Evolutionary conservation across 2,888 invertebrate species (phyloP), one percentile per base, ranked within the genome.

Genomic region (Ichneumon xanthorius): DNA sequence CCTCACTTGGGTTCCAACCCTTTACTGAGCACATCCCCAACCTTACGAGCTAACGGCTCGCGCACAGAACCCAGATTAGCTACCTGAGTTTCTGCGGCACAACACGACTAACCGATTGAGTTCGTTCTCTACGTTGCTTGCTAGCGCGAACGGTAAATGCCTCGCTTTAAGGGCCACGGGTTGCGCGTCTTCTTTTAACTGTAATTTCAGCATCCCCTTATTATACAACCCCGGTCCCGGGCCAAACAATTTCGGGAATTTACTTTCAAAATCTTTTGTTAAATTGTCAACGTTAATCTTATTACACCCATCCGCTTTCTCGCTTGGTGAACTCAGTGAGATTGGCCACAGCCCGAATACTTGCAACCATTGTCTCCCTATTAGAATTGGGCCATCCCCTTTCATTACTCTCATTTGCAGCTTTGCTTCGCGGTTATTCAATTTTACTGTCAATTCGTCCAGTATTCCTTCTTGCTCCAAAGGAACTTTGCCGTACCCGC

Each of bases 321-420:
- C 68, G 45, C 40, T 45, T 26, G 9, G n/a, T 45, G 45, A 14
- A 63, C 9, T 67, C 67, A 53, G 1, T 55, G 11, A n/a, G 6
- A 77, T 6, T 45, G 85, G 85, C 86, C 89, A 86, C 33, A 89
- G 78, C 33, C 86, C 81, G 61, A 90, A 85, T 73, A 86, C 78
- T 50, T 85, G 76, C 71, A 90, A 75, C 89, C 89, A 90, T 68
- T 91, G 87, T 45, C 89, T 84, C 37, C 89, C 90, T 19, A 90
- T 83, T n/a, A 90, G 79, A 61, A 88, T 89, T 63, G 87, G 82
- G 37, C 86, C 88, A 40, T 87, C 82, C 63, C 86, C 73, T 77
- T 88, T 84, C 80, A 87, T 85, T 45, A 86, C 68, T 73, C 79
- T 76, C 50, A 82, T 73, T 72, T 72, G 30, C 30, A 87, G 67